Evolutionary conservation across 2,113 vertebrate species (phyloP).

Genomic region (Lathamus discolor): DNA sequence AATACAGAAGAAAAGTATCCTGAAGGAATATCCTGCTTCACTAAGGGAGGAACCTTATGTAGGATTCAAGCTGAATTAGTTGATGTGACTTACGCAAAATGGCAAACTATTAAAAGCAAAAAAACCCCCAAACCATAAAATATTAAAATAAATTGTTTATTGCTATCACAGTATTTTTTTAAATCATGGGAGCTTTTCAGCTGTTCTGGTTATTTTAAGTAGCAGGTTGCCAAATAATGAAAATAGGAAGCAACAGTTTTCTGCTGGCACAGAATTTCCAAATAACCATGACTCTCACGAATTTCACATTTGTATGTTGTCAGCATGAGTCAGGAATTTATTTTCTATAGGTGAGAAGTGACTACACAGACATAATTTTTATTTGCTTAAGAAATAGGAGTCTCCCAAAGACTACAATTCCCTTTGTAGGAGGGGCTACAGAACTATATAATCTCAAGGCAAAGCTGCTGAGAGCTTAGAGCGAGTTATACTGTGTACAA

Average conservation of each 20-base stretch:
- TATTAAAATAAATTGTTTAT: background rate
- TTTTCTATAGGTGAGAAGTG: background rate
- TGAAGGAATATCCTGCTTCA: background rate
- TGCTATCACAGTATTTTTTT: background rate
- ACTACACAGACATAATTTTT: background rate
- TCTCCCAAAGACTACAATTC: background rate
- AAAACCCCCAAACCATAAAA: accelerated
- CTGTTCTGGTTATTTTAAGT: accelerated
- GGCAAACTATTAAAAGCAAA: background rate
- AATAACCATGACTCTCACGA: accelerated
- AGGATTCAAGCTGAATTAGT: background rate
- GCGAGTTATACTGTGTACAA: accelerated
- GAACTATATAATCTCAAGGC: background rate
- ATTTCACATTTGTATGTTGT: background rate
- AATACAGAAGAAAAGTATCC: background rate
- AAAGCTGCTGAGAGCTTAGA: background rate
- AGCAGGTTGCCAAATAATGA: background rate
- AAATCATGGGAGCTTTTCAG: background rate
- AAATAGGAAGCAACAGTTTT: background rate
- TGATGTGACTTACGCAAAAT: background rate
- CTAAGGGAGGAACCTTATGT: background rate
- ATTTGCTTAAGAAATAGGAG: background rate
- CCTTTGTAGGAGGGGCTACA: background rate
- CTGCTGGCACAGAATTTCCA: background rate
- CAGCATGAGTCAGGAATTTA: background rate